Evolutionary conservation across 2,888 invertebrate genomes (phyloP).

Genomic region (Tortrix viridana): DNA sequence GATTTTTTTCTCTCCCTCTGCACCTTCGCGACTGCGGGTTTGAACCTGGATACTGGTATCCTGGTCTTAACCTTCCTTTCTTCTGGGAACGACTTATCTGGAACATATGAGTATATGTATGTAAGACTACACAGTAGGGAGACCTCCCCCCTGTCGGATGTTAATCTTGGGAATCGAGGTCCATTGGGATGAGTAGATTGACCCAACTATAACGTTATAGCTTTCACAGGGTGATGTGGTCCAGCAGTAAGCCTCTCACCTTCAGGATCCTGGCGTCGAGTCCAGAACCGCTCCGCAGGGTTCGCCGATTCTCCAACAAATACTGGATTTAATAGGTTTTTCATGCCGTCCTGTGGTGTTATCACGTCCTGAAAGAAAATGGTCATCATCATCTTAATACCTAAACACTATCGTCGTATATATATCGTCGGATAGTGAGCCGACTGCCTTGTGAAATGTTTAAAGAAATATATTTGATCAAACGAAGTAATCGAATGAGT

Average conservation of each 20-base stretch:
- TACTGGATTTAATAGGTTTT: constrained; percentile 39
- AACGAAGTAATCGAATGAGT: too few relatives aligned
- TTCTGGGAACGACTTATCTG: constrained; percentile 47
- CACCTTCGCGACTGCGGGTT: constrained; percentile 57
- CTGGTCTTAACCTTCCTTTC: constrained; percentile 55
- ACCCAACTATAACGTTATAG: too few relatives aligned
- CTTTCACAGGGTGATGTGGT: too few relatives aligned
- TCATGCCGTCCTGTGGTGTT: constrained; percentile 9
- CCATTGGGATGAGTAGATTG: too few relatives aligned
- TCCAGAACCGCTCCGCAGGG: constrained; percentile 14
- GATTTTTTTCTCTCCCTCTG: constrained; percentile 48
- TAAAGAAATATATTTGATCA: too few relatives aligned
- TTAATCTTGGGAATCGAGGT: too few relatives aligned
- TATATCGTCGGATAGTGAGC: too few relatives aligned
- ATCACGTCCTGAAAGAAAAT: neutral
- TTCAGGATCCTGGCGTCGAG: constrained; percentile 8
- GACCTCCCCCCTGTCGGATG: too few relatives aligned
- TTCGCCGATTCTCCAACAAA: constrained; percentile 32
- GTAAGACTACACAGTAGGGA: too few relatives aligned
- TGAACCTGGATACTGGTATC: constrained; percentile 63
- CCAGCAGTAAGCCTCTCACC: neutral
- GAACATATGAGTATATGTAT: constrained; percentile 13
- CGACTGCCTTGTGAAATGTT: too few relatives aligned
- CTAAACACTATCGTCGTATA: too few relatives aligned
- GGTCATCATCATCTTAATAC: too few relatives aligned